These are phyloP conservation scores for Lepidurus packardi DNA, from an alignment of 1,140 invertebrate species.

Conservation along the genomic window DNA sequence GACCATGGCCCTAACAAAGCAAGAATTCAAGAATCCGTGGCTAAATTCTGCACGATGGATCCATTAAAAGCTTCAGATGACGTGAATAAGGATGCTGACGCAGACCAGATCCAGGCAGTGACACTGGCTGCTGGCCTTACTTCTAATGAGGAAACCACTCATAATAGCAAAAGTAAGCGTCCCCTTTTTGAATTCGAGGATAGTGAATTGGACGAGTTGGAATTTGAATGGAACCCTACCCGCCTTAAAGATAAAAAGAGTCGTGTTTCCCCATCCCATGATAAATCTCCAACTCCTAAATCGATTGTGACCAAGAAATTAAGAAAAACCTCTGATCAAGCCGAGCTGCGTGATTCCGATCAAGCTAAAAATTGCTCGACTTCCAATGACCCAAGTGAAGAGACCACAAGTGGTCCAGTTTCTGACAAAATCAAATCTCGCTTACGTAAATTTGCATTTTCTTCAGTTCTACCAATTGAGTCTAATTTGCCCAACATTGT, in stretches of 20 bases:
- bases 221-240: neutral
- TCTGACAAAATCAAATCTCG: neutral
- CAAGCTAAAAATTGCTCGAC: neutral
- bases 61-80: neutral
- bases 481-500: too few relatives aligned
- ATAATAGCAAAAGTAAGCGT: neutral
- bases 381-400: neutral
- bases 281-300: neutral
- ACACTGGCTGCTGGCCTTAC: neutral
- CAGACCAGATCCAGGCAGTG: neutral
- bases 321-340: neutral
- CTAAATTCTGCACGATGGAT: neutral
- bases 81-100: neutral
- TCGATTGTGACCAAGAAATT: neutral
- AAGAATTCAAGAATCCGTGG: neutral
- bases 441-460: neutral
- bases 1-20: conserved; percentile 4
- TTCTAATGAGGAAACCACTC: neutral
- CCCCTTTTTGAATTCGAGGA: neutral
- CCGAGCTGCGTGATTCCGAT: neutral
- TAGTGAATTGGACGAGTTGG: conserved; percentile 2
- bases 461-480: neutral
- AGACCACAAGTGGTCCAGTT: neutral
- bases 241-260: neutral
- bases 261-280: neutral